phyloP scores from a whole-genome alignment of 2,888 invertebrate genomes.

The Pseudolycoriella hygida region DNA sequence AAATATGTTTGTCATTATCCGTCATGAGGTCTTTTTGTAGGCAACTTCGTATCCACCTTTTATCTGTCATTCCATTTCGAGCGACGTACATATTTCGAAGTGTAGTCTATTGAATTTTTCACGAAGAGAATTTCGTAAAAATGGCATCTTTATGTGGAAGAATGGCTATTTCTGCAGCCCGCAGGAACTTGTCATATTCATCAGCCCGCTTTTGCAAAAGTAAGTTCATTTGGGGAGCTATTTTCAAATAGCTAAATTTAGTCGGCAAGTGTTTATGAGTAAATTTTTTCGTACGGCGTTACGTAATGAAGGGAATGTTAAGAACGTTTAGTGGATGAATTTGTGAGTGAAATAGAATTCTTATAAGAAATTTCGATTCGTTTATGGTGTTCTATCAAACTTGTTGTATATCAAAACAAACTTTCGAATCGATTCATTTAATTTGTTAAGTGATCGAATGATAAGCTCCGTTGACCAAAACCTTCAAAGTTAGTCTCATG shows the following conservation, averaged over 20 bases:
- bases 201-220: slow-evolving; percentile 47
- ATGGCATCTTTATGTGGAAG: slow-evolving; percentile 65
- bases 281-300: slow-evolving; percentile 14
- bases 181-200: slow-evolving; percentile 42
- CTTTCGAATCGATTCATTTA: background rate
- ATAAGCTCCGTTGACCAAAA: background rate
- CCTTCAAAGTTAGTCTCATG: no score
- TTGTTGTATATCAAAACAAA: no score
- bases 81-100: no score
- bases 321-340: background rate
- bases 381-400: no score
- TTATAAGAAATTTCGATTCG: no score
- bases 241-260: slow-evolving; percentile 3
- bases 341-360: no score
- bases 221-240: slow-evolving; percentile 29
- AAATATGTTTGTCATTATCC: no score
- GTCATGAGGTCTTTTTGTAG: no score
- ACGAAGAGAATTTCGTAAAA: slow-evolving; percentile 22
- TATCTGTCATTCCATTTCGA: no score
- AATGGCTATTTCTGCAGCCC: slow-evolving; percentile 44
- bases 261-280: background rate
- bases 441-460: background rate
- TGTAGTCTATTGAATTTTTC: background rate
- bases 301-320: slow-evolving; percentile 18
- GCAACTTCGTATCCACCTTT: no score